Evolutionary conservation across 2,797 vertebrate genomes (phyloP).

Genomic region (Sebastes jordani): DNA sequence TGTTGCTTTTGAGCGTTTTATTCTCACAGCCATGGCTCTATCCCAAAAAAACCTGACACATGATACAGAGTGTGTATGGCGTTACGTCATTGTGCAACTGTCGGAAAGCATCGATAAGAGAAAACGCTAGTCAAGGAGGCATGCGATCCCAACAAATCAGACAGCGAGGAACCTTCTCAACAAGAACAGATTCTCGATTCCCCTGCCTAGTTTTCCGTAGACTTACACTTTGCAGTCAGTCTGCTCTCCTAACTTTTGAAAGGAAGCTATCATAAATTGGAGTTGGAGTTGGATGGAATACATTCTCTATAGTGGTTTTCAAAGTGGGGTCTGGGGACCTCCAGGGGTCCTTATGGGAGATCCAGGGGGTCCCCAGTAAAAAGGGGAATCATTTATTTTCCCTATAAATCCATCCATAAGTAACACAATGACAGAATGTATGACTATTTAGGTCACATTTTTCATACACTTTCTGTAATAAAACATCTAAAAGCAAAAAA

Average conservation of each 20-base stretch:
- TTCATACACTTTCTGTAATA: too few relatives aligned
- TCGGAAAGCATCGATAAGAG: neutral
- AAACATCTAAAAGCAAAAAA: too few relatives aligned
- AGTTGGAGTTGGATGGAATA: neutral
- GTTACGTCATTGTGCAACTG: neutral
- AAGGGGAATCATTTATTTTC: too few relatives aligned
- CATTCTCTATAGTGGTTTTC: neutral
- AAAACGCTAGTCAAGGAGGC: neutral
- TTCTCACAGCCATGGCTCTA: neutral
- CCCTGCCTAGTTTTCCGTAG: neutral
- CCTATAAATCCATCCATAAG: too few relatives aligned
- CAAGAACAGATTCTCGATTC: too few relatives aligned
- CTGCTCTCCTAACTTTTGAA: neutral
- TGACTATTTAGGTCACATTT: too few relatives aligned
- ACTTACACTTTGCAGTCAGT: neutral
- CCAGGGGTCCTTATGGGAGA: too few relatives aligned
- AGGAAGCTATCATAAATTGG: neutral
- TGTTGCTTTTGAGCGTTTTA: neutral
- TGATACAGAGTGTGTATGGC: accelerated
- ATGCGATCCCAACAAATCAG: neutral
- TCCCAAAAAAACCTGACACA: neutral
- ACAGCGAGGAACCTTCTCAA: neutral
- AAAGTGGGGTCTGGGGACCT: too few relatives aligned
- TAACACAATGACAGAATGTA: too few relatives aligned
- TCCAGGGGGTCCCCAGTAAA: too few relatives aligned